These are phyloP conservation scores for Bostrychus sinensis DNA, from an alignment of 2,113 vertebrate species.

Conservation along the genomic window DNA sequence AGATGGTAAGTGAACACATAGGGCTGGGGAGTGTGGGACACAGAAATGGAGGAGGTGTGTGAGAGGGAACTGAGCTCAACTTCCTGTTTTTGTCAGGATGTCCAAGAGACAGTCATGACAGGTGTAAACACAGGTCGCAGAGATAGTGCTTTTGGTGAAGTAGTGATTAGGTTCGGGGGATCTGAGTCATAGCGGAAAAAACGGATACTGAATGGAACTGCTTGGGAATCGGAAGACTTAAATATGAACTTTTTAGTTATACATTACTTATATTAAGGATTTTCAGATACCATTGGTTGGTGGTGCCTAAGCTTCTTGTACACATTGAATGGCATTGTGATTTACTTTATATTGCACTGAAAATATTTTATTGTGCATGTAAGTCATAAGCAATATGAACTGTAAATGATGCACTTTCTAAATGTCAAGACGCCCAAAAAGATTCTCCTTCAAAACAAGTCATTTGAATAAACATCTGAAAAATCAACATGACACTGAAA, in stretches of 20 bases:
- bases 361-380: too few species aligned
- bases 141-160: neutral
- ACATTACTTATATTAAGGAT: too few species aligned
- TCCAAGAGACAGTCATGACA: slow-evolving; percentile 71
- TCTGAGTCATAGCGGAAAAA: neutral
- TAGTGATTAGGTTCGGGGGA: neutral
- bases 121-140: slow-evolving; percentile 65
- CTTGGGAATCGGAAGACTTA: neutral
- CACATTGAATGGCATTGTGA: too few species aligned
- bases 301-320: too few species aligned
- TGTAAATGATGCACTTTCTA: too few species aligned
- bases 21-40: slow-evolving; percentile 9
- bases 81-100: slow-evolving; percentile 72
- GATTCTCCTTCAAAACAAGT: too few species aligned
- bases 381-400: too few species aligned
- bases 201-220: neutral
- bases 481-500: too few species aligned
- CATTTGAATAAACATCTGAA: too few species aligned
- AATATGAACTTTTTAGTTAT: neutral
- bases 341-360: too few species aligned
- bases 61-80: slow-evolving; percentile 25
- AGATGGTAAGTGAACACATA: slow-evolving; percentile 81
- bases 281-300: too few species aligned
- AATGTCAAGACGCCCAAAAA: too few species aligned
- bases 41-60: slow-evolving; percentile 11